Evolutionary conservation across 2,888 invertebrate species (phyloP).

Genomic region (Dilophus febrilis): DNA sequence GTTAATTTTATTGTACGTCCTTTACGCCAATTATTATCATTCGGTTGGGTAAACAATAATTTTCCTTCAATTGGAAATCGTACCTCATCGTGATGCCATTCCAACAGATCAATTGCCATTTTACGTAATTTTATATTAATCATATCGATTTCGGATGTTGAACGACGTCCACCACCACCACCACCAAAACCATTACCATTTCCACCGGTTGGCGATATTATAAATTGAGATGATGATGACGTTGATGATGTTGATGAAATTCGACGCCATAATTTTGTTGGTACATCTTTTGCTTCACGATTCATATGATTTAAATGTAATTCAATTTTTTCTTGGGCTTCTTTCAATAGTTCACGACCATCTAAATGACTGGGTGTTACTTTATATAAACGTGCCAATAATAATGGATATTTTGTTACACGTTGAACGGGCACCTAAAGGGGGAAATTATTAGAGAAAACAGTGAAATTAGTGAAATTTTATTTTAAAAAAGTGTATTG

Average conservation of each 20-base stretch:
- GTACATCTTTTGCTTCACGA: slow-evolving; percentile 78
- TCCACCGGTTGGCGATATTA: too few species aligned
- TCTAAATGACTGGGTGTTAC: slow-evolving; percentile 76
- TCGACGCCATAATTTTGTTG: slow-evolving; percentile 78
- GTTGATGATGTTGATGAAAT: slow-evolving; percentile 56
- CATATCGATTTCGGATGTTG: slow-evolving; percentile 52
- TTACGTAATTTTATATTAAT: slow-evolving; percentile 79
- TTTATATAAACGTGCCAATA: slow-evolving; percentile 77
- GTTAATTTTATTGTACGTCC: slow-evolving; percentile 77
- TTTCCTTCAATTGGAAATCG: slow-evolving; percentile 82
- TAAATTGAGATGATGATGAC: slow-evolving; percentile 46
- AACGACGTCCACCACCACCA: too few species aligned
- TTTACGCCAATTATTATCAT: slow-evolving; percentile 81
- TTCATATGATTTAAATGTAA: slow-evolving; percentile 87
- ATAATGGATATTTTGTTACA: slow-evolving; percentile 89
- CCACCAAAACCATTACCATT: too few species aligned
- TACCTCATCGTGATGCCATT: slow-evolving; percentile 89
- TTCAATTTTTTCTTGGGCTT: slow-evolving; percentile 85
- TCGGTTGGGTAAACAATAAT: slow-evolving; percentile 72
- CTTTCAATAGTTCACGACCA: slow-evolving; percentile 63
- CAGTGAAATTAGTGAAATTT: too few species aligned
- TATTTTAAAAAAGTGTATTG: too few species aligned
- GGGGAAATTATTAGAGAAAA: slow-evolving; percentile 2
- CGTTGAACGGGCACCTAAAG: slow-evolving; percentile 80
- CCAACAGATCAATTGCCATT: slow-evolving; percentile 83